phyloP scores from a whole-genome alignment of 2,113 vertebrate species.

The Crotalus viridis region DNA sequence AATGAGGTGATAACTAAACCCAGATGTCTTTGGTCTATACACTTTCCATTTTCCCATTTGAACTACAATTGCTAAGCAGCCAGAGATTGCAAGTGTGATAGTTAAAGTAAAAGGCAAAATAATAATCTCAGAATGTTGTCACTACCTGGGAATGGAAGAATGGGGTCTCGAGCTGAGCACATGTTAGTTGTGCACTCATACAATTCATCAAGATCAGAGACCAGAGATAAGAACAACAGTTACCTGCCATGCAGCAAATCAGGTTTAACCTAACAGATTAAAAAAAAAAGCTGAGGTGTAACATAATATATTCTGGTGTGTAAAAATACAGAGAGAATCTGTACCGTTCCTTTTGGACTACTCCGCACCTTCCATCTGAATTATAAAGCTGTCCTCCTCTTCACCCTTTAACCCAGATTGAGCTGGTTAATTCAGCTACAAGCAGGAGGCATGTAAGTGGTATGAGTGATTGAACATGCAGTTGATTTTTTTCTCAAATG shows the following conservation, averaged over 20 bases:
- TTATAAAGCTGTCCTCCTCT: neutral
- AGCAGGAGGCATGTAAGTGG: neutral
- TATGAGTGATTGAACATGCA: neutral
- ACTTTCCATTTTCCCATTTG: neutral
- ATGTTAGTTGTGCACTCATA: neutral
- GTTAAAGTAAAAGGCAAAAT: neutral
- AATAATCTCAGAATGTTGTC: neutral
- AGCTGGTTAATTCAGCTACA: neutral
- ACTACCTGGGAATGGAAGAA: neutral
- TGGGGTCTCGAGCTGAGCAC: neutral
- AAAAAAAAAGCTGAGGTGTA: neutral
- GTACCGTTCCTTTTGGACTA: neutral
- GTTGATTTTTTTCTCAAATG: neutral
- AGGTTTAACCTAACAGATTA: neutral
- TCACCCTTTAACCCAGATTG: neutral
- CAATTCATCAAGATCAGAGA: neutral
- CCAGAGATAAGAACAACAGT: neutral
- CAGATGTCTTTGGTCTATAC: neutral
- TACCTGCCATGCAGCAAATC: neutral
- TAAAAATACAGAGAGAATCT: neutral
- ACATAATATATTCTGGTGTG: neutral
- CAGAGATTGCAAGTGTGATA: neutral
- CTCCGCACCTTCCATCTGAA: neutral
- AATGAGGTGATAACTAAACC: neutral
- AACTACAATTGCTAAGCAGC: neutral